Evolutionary conservation across 2,797 vertebrate species (phyloP).

Genomic region (Sebastes vulpes): DNA sequence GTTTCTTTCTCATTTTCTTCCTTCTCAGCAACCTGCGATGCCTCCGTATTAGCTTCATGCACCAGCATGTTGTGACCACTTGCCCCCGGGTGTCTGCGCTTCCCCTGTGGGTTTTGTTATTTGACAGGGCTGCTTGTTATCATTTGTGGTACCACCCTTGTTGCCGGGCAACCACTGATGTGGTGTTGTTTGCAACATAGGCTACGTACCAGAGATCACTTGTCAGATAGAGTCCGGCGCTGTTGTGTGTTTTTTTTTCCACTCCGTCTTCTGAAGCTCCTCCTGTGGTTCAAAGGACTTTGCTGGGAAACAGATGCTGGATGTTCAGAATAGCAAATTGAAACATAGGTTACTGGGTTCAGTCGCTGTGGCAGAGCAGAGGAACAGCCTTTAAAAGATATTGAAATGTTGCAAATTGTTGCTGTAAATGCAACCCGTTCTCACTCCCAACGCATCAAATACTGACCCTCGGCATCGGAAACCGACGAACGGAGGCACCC

Average conservation of each 20-base stretch:
- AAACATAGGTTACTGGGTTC: background rate
- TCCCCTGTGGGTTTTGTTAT: background rate
- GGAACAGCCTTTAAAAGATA: background rate
- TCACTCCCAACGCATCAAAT: too few relatives aligned
- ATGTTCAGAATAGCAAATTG: background rate
- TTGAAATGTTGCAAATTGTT: background rate
- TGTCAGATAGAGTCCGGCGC: constrained; percentile 11
- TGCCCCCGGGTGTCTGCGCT: background rate
- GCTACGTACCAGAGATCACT: constrained; percentile 9
- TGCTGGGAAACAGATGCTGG: background rate
- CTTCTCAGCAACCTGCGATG: background rate
- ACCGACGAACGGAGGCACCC: too few relatives aligned
- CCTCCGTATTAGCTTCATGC: background rate
- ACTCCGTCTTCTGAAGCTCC: background rate
- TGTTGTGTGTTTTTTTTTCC: background rate
- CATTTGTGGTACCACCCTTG: constrained; percentile 21
- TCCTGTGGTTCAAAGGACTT: background rate
- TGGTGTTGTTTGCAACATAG: constrained; percentile 6
- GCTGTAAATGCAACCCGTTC: background rate
- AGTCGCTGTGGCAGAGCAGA: background rate
- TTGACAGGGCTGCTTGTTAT: constrained; percentile 36
- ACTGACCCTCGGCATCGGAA: too few relatives aligned
- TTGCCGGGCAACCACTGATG: constrained; percentile 47
- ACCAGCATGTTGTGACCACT: background rate
- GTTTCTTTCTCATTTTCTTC: background rate